Percentiles rank a stretch among this genome's conserved stretches.
Conservation (phyloP, 2,113 vertebrate species). For the Microtus richardsoni region DNA sequence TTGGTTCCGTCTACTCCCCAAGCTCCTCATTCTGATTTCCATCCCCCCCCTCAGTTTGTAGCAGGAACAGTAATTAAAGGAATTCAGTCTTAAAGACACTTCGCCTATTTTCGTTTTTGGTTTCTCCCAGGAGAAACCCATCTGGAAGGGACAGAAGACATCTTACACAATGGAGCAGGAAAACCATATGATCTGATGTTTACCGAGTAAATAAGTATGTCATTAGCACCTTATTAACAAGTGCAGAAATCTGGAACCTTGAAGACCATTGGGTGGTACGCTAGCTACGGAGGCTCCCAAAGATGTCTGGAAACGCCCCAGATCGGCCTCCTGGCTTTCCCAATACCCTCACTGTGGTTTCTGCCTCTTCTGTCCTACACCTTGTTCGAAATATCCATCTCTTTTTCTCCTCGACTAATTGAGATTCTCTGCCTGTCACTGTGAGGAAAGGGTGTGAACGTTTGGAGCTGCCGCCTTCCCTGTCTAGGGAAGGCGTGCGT, state of each 20-base stretch:
- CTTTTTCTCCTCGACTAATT: constrained; percentile 82
- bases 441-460: constrained; percentile 77
- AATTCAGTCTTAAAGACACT: constrained; percentile 12
- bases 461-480: constrained; percentile 79
- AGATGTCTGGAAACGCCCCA: not conserved
- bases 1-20: not conserved
- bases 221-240: constrained; percentile 87
- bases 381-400: constrained; percentile 82
- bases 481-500: constrained; percentile 57
- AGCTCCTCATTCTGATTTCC: not conserved
- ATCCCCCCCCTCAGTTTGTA: not conserved
- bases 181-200: constrained; percentile 87
- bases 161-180: constrained; percentile 83
- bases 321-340: constrained; percentile 68
- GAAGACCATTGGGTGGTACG: constrained; percentile 77
- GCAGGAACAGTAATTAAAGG: not conserved
- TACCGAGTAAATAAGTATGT: constrained; percentile 86
- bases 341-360: constrained; percentile 52
- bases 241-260: constrained; percentile 84
- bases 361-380: constrained; percentile 76
- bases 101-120: constrained; percentile 34
- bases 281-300: not conserved
- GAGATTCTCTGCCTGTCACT: constrained; percentile 79
- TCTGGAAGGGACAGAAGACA: constrained; percentile 81
- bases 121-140: constrained; percentile 51